Evolutionary conservation across 2,113 vertebrate genomes (phyloP).

Genomic region (Columba janthina): DNA sequence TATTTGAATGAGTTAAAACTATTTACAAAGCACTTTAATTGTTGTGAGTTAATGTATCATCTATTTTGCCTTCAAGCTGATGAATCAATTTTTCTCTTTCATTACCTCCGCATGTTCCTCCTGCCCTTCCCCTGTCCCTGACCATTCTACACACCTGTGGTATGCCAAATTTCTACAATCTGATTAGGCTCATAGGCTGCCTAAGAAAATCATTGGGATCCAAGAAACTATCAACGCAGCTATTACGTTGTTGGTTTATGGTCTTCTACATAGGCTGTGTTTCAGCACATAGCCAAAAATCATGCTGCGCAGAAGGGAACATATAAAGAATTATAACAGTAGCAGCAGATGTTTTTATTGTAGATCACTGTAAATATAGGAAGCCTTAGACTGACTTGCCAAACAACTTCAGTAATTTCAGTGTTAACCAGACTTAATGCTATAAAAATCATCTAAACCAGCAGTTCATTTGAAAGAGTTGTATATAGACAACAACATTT

Average conservation of each 20-base stretch:
- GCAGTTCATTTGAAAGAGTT: neutral
- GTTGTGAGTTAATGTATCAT: neutral
- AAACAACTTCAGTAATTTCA: neutral
- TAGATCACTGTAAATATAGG: neutral
- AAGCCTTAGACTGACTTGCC: neutral
- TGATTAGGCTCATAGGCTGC: neutral
- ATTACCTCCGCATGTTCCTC: neutral
- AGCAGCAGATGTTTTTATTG: neutral
- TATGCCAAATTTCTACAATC: neutral
- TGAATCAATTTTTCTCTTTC: neutral
- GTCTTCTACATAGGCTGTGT: neutral
- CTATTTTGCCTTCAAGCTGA: neutral
- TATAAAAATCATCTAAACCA: neutral
- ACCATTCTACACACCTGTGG: neutral
- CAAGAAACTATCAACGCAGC: neutral
- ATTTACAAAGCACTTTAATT: neutral
- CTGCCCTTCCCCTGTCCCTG: neutral
- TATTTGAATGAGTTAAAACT: neutral
- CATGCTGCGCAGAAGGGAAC: neutral
- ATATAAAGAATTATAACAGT: neutral
- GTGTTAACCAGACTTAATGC: neutral
- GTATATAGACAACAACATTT: neutral
- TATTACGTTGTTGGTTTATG: neutral
- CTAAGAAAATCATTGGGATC: neutral
- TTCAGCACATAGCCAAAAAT: neutral